phyloP scores from a whole-genome alignment of 2,113 vertebrate species.

The Lophochroa leadbeateri region DNA sequence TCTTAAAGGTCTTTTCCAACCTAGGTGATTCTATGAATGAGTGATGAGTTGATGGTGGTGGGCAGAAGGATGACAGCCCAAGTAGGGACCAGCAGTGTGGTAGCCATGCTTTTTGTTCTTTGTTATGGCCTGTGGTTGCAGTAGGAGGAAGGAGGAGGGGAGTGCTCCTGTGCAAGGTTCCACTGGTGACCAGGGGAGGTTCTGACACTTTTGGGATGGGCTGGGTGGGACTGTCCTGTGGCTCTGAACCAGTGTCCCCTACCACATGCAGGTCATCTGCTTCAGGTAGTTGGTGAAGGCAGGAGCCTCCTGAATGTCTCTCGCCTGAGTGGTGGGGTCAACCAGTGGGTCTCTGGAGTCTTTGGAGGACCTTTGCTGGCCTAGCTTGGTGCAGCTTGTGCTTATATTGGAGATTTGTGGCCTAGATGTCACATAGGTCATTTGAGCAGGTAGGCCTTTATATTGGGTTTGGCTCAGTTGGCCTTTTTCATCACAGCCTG shows the following conservation, averaged over 20 bases:
- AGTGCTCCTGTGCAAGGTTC: fast-evolving
- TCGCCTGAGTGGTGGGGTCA: fast-evolving
- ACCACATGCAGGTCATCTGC: background rate
- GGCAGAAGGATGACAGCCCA: background rate
- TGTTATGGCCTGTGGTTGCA: background rate
- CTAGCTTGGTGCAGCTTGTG: background rate
- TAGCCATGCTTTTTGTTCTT: background rate
- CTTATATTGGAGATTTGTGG: background rate
- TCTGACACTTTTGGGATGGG: background rate
- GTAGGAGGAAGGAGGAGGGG: background rate
- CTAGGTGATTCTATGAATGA: background rate
- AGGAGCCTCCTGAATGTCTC: background rate
- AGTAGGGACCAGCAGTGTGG: background rate
- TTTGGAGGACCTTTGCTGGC: background rate
- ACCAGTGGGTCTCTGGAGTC: background rate
- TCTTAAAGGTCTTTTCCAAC: background rate
- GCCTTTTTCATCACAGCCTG: background rate
- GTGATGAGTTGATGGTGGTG: background rate
- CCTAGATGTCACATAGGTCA: background rate
- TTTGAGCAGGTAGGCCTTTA: background rate
- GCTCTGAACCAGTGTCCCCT: background rate
- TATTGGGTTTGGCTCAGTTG: fast-evolving
- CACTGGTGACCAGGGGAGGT: background rate
- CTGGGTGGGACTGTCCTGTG: background rate
- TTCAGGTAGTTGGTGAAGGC: background rate